phyloP scores from a whole-genome alignment of 2,113 vertebrate genomes.

The Tenrec ecaudatus region DNA sequence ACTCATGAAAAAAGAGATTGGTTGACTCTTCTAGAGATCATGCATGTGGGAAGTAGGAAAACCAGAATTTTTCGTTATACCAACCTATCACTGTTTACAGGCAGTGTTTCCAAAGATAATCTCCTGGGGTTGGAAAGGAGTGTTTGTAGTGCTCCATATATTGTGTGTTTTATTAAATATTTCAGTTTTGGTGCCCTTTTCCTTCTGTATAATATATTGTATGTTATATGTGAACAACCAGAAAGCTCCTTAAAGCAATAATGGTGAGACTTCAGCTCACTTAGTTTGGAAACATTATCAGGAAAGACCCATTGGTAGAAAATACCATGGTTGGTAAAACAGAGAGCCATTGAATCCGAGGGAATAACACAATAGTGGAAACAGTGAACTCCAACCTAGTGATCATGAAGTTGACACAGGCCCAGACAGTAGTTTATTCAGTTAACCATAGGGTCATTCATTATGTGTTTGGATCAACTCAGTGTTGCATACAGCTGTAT shows the following conservation, averaged over 20 bases:
- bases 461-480: neutral
- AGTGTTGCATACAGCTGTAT: too few relatives aligned
- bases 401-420: neutral
- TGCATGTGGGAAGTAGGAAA: neutral
- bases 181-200: conserved; percentile 45
- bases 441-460: neutral
- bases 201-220: neutral
- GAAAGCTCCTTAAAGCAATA: neutral
- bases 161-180: conserved; percentile 52
- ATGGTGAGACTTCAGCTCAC: neutral
- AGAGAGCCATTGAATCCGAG: neutral
- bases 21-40: neutral
- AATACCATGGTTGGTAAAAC: neutral
- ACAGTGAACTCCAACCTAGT: neutral
- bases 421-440: neutral
- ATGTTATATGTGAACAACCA: neutral
- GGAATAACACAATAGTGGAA: neutral
- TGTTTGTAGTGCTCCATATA: neutral
- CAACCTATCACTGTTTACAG: neutral
- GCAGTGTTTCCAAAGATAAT: neutral
- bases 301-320: neutral
- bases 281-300: neutral
- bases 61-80: neutral
- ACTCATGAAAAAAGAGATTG: neutral
- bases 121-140: neutral